A percentile compares a stretch with the other conserved stretches of the same genome.
phyloP scores from a whole-genome alignment of 1,140 invertebrate species.

The Streblospio benedicti region DNA sequence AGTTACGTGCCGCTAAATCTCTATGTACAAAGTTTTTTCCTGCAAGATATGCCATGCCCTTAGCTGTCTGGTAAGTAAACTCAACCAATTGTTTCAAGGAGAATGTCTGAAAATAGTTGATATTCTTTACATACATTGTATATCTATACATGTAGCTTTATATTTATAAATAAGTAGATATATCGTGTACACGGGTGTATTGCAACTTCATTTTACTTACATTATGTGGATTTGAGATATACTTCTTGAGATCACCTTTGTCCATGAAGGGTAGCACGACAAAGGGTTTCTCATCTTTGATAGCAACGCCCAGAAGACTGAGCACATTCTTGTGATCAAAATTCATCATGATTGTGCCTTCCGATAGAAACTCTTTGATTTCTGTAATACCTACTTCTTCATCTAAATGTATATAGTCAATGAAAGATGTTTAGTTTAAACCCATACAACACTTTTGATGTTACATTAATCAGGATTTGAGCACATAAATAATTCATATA shows the following conservation, averaged over 20 bases:
- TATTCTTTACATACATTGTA: conserved; percentile 2
- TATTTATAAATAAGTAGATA: background rate
- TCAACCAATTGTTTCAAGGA: conserved; percentile 52
- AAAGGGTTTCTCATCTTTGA: conserved; percentile 42
- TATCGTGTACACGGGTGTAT: too few species aligned
- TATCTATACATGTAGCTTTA: background rate
- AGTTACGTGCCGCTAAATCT: conserved; percentile 95
- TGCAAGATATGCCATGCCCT: conserved; percentile 93
- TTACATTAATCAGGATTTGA: background rate
- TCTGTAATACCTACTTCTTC: conserved; percentile 30
- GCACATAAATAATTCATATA: background rate
- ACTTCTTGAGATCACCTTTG: conserved; percentile 47
- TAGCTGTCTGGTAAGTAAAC: conserved; percentile 94
- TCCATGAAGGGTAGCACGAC: conserved; percentile 47
- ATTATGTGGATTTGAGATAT: conserved; percentile 44
- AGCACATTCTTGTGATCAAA: conserved; percentile 48
- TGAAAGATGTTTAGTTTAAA: too few species aligned
- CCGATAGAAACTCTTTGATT: conserved; percentile 44
- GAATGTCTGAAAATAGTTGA: conserved; percentile 55
- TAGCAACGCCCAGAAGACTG: conserved; percentile 43
- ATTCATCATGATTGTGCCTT: conserved; percentile 43
- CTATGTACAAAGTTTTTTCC: conserved; percentile 92
- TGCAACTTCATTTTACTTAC: conserved; percentile 26
- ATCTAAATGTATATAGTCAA: background rate
- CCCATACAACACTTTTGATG: background rate